These are phyloP conservation scores for Cydia amplana DNA, from an alignment of 1,140 invertebrate species.

Conservation along the genomic window DNA sequence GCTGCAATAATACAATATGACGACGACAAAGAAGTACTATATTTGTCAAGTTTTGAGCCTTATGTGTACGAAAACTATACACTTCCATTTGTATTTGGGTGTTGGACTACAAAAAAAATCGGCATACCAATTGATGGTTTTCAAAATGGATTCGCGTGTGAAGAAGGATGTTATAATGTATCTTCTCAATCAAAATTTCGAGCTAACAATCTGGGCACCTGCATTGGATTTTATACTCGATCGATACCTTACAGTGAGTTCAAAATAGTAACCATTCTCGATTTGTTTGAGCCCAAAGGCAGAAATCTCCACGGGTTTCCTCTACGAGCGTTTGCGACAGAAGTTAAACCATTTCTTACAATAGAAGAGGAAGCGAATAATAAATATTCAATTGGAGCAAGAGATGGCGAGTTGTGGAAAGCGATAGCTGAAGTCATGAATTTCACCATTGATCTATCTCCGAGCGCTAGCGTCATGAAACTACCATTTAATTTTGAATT, in stretches of 20 bases:
- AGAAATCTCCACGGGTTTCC: constrained; percentile 62
- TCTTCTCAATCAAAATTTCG: constrained; percentile 59
- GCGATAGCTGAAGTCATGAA: constrained; percentile 61
- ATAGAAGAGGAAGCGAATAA: constrained; percentile 52
- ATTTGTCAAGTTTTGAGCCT: constrained; percentile 56
- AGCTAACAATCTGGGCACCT: constrained; percentile 60
- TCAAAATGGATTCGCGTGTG: constrained; percentile 55
- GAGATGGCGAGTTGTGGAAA: constrained; percentile 70
- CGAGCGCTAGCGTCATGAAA: constrained; percentile 48
- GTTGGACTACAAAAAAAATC: constrained; percentile 59
- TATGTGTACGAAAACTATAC: constrained; percentile 53
- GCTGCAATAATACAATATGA: constrained; percentile 59
- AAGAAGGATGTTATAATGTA: constrained; percentile 56
- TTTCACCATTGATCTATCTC: constrained; percentile 60
- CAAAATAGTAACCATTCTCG: constrained; percentile 38
- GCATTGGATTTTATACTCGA: constrained; percentile 58
- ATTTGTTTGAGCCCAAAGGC: constrained; percentile 62
- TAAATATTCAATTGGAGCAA: constrained; percentile 46
- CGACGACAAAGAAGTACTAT: constrained; percentile 42
- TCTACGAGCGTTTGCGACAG: constrained; percentile 49
- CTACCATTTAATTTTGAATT: constrained; percentile 57
- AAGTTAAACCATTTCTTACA: constrained; percentile 64
- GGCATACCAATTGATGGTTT: constrained; percentile 53
- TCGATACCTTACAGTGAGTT: constrained; percentile 43
- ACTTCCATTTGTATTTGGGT: constrained; percentile 54